Evolutionary conservation across 2,797 vertebrate species (phyloP).

Genomic region (Hypotaenidia philippensis): DNA sequence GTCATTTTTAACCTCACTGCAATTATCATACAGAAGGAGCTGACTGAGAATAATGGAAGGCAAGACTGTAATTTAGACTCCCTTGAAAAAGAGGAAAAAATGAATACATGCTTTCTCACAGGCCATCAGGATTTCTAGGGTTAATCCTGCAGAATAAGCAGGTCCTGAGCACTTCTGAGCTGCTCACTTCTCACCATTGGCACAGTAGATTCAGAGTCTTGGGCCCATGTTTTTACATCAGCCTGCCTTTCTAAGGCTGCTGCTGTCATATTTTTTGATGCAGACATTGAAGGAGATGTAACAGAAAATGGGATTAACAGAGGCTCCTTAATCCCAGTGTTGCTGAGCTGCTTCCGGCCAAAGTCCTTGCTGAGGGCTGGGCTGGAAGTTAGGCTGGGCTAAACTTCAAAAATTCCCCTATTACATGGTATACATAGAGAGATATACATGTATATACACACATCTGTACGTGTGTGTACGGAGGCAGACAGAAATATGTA

Average conservation of each 20-base stretch:
- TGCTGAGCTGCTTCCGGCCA: not conserved
- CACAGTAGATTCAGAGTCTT: not conserved
- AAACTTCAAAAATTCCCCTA: not conserved
- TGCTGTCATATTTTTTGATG: not conserved
- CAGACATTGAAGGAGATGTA: not conserved
- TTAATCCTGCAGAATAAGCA: not conserved
- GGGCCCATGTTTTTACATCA: not conserved
- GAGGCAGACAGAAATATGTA: not conserved
- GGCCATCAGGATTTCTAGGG: not conserved
- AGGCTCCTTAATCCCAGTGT: not conserved
- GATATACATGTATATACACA: too few relatives aligned
- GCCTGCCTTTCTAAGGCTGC: not conserved
- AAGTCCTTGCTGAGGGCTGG: not conserved
- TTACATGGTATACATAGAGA: not conserved
- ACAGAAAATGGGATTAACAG: not conserved
- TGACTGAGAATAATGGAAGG: conserved; percentile 41
- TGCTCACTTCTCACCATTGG: not conserved
- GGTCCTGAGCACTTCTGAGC: not conserved
- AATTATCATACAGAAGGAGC: conserved; percentile 37
- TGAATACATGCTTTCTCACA: not conserved
- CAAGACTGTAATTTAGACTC: conserved; percentile 23
- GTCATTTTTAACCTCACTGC: conserved; percentile 58
- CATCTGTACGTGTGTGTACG: not conserved
- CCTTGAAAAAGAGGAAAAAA: conserved; percentile 28
- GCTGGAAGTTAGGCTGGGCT: not conserved